Percentiles rank a stretch among this genome's conserved stretches.
phyloP scores from a whole-genome alignment of 1,140 invertebrate species.

The Zaprionus vittiger region DNA sequence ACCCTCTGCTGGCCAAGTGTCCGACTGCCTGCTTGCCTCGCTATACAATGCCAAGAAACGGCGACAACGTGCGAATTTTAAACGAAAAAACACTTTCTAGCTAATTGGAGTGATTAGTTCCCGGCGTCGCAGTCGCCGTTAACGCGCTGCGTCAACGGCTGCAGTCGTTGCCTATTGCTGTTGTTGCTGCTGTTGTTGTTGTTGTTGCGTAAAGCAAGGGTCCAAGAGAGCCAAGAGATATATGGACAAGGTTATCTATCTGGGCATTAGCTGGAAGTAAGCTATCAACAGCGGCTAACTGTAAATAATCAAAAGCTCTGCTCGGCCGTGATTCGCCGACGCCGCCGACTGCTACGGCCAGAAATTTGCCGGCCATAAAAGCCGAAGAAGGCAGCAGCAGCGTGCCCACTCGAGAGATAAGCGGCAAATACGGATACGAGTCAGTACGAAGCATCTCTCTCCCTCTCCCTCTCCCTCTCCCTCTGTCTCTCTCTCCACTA shows the following conservation, averaged over 20 bases:
- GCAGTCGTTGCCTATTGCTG: not conserved
- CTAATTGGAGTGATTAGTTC: constrained; percentile 82
- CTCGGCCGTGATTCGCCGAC: not conserved
- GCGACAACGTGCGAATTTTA: constrained; percentile 84
- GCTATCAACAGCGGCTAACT: constrained; percentile 38
- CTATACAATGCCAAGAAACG: constrained; percentile 82
- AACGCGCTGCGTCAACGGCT: constrained; percentile 4
- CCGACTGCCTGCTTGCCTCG: constrained; percentile 56
- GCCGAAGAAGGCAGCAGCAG: not conserved
- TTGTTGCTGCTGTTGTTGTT: not conserved
- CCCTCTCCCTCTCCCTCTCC: too few relatives aligned
- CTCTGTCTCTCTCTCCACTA: not conserved
- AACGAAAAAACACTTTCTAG: constrained; percentile 81
- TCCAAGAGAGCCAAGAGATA: constrained; percentile 58
- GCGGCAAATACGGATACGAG: constrained; percentile 3
- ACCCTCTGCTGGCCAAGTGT: constrained; percentile 52
- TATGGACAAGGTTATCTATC: constrained; percentile 66
- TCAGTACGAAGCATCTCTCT: not conserved
- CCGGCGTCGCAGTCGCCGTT: constrained; percentile 52
- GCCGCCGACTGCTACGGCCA: not conserved
- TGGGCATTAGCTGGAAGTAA: constrained; percentile 15
- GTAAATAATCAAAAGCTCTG: constrained; percentile 59
- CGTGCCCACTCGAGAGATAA: constrained; percentile 18
- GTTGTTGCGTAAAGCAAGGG: not conserved
- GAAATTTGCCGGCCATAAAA: not conserved